A percentile compares a stretch with the other conserved stretches of the same genome.
Conservation (phyloP, 2,113 vertebrate genomes). For the Chloropsis cyanopogon region DNA sequence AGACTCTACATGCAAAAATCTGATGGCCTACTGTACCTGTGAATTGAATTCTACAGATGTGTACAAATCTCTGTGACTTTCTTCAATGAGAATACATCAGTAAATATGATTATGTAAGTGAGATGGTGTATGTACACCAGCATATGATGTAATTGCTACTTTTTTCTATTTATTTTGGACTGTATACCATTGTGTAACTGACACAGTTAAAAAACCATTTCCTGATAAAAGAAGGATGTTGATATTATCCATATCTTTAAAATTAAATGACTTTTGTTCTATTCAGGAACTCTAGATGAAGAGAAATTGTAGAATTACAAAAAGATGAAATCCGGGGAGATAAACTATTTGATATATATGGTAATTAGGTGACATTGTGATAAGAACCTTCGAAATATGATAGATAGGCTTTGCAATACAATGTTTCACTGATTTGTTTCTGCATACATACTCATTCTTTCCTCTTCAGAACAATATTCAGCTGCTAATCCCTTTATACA, state of each 20-base stretch:
- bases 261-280: not conserved
- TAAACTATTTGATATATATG: not conserved
- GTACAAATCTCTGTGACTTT: not conserved
- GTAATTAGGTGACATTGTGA: conserved; percentile 14
- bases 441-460: not conserved
- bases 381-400: conserved; percentile 18
- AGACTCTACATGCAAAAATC: not conserved
- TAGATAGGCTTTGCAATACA: not conserved
- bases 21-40: not conserved
- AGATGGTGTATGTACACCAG: not conserved
- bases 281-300: not conserved
- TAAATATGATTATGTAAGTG: not conserved
- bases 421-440: not conserved
- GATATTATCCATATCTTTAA: not conserved
- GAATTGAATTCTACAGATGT: not conserved
- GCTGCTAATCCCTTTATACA: conserved; percentile 43
- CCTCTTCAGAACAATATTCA: conserved; percentile 24
- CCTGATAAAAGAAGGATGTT: not conserved
- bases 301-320: not conserved
- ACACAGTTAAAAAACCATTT: not conserved
- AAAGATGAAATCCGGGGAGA: not conserved
- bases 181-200: not conserved
- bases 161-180: not conserved
- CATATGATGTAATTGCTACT: not conserved
- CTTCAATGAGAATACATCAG: not conserved